Evolutionary conservation across 2,888 invertebrate species (phyloP), one percentile per base, ranked within the genome.

Genomic region (Drosophila anceps): DNA sequence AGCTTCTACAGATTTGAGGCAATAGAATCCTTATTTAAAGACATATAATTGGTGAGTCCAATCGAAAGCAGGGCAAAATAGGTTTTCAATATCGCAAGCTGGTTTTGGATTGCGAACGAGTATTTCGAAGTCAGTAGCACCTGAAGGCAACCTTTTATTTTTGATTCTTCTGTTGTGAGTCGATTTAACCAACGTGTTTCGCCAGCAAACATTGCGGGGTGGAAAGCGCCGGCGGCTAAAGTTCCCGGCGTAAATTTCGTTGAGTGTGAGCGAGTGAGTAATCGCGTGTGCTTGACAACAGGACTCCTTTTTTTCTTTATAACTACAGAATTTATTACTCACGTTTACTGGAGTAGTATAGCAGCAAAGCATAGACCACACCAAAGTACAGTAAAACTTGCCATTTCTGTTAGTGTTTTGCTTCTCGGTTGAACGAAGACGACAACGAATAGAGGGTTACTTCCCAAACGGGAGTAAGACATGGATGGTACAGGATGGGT

Each of bases 171-270:
- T 55, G 64, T 48, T 74, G 71, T 69, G 62, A 68, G 69, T 67
- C 76, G 73, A 76, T 88, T 88, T 72, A 86, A 89, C 88, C 78
- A 81, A 58, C 69, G 60, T 89, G 81, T 85, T 85, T 82, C 67
- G 60, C 88, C 88, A 82, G 65, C 90, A 88, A 88, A 88, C 85
- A 37, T 65, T 67, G 83, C 88, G 88, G 90, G 90, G 90, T 89
- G 90, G 90, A 87, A 89, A 89, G 69, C 79, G 75, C 88, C 48
- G 54, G 55, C 46, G 63, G 72, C 50, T 44, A 13, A 53, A 55
- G 20, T 46, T 53, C 41, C 43, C 51, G 12, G 27, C 63, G 27
- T 37, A 50, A 50, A 50, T 18, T 50, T 31, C 24, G 54, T 27
- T 57, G 24, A 44, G n/a, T 60, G 59, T 62, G 60, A 79, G 68